These are phyloP conservation scores for Palythoa grandiflora DNA, from an alignment of 92 coral and sea anemone species.

Conservation along the genomic window DNA sequence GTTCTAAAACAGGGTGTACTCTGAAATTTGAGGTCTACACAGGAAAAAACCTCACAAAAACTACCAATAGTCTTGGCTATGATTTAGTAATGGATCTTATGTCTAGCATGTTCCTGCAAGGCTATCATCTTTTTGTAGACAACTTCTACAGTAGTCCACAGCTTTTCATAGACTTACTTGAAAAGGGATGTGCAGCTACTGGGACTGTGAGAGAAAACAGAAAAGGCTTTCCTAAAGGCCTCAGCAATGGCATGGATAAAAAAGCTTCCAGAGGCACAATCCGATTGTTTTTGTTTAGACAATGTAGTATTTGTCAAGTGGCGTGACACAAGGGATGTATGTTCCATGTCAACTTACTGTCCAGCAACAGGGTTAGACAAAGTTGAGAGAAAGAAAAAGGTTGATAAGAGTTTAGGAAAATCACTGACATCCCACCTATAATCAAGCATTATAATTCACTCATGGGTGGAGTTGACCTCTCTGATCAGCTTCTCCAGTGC, in stretches of 20 bases:
- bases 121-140: too few species aligned
- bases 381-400: neutral
- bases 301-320: too few species aligned
- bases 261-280: too few species aligned
- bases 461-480: neutral
- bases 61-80: neutral
- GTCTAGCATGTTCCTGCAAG: neutral
- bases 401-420: neutral
- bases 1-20: constrained; percentile 48
- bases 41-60: constrained; percentile 12
- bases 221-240: too few species aligned
- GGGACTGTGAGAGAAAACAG: too few species aligned
- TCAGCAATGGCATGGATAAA: too few species aligned
- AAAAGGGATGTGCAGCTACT: too few species aligned
- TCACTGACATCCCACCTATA: neutral
- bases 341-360: too few species aligned
- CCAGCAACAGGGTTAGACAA: constrained; percentile 10
- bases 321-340: too few species aligned
- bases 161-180: too few species aligned
- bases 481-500: neutral
- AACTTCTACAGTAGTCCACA: neutral
- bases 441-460: neutral
- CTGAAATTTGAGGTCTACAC: constrained; percentile 47
- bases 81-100: constrained; percentile 40
- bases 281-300: too few species aligned